These are phyloP conservation scores for Patiria pectinifera DNA, from an alignment of 53 echinoderm and acorn worm genomes.

Conservation along the genomic window DNA sequence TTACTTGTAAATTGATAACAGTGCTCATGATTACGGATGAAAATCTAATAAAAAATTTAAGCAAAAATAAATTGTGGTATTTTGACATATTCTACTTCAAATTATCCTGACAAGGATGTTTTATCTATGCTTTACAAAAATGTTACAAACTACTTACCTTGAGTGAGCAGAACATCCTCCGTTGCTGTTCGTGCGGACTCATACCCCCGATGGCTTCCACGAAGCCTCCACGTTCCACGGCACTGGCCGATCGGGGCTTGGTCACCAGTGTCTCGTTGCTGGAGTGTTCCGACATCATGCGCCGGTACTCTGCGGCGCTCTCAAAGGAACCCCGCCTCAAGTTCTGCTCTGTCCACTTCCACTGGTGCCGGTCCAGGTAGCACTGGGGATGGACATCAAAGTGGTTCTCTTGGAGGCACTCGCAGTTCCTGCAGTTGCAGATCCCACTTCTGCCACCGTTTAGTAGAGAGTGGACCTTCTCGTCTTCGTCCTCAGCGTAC, in stretches of 20 bases:
- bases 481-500: constrained; percentile 57
- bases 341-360: constrained; percentile 57
- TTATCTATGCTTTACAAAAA: background rate
- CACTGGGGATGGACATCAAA: constrained; percentile 31
- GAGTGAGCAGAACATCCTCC: constrained; percentile 51
- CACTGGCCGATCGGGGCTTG: constrained; percentile 42
- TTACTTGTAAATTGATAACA: no score
- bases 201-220: constrained; percentile 43
- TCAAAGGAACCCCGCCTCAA: constrained; percentile 50
- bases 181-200: constrained; percentile 50
- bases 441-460: constrained; percentile 60
- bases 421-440: constrained; percentile 51
- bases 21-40: no score
- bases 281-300: constrained; percentile 35
- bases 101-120: background rate
- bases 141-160: background rate
- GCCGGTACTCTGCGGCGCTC: constrained; percentile 46
- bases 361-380: constrained; percentile 50
- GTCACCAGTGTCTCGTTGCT: constrained; percentile 15
- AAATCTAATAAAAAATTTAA: no score
- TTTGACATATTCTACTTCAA: background rate
- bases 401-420: constrained; percentile 45
- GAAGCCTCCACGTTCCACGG: constrained; percentile 52
- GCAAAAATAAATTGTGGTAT: background rate
- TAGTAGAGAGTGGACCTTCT: constrained; percentile 46